Conservation (phyloP, 2,888 invertebrate genomes). For the Microplitis manilae region DNA sequence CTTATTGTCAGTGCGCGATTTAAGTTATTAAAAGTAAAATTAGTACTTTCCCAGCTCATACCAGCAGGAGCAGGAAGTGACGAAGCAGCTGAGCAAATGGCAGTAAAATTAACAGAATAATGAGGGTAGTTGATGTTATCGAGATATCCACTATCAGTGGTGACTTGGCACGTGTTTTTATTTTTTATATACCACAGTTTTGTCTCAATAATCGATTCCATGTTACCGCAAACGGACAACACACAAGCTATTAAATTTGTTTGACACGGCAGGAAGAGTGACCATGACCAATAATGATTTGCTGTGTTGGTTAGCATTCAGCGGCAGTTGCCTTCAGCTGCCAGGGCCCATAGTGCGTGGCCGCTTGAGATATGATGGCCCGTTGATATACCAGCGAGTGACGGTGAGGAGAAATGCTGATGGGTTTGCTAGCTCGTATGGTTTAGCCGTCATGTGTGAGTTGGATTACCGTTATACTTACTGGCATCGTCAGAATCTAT, state of each 20-base stretch:
- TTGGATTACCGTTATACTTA: slow-evolving; percentile 58
- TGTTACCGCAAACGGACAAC: too few species aligned
- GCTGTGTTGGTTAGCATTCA: slow-evolving; percentile 4
- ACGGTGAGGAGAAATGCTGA: slow-evolving; percentile 8
- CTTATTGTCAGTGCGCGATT: too few species aligned
- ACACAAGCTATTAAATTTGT: background rate
- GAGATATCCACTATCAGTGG: background rate
- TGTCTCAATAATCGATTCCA: too few species aligned
- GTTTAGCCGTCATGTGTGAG: slow-evolving; percentile 32
- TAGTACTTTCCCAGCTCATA: too few species aligned
- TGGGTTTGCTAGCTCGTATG: background rate
- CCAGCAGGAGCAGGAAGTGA: too few species aligned
- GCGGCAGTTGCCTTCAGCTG: background rate
- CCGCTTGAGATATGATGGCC: background rate
- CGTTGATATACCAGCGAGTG: background rate
- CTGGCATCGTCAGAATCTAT: slow-evolving; percentile 59
- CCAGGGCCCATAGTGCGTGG: background rate
- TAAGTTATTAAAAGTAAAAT: too few species aligned
- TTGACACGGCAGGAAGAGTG: background rate
- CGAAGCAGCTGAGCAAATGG: too few species aligned
- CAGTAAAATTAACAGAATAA: background rate
- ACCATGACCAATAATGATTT: background rate
- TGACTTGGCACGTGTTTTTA: background rate
- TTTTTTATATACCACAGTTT: too few species aligned
- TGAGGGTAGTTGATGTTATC: background rate